Evolutionary conservation across 1,140 invertebrate genomes (phyloP), one percentile per base, ranked within the genome.

Genomic region (Drosophila jambulina): DNA sequence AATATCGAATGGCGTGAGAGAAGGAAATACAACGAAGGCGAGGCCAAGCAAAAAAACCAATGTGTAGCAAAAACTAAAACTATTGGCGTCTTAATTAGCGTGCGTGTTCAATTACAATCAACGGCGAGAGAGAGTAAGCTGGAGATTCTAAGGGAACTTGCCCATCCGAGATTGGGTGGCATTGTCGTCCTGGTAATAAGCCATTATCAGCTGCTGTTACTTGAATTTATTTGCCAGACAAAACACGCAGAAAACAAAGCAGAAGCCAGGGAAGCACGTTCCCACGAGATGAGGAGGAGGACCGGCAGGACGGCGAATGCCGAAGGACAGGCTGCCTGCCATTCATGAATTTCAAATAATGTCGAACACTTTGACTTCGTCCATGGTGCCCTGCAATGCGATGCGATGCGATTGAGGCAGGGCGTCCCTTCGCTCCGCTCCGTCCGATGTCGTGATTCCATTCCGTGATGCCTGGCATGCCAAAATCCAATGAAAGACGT

Each of bases 281-380:
- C 43, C 38, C 34, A 34, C 0, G 21, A 9, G 38, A 27, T 32
- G 40, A 7, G 36, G 27, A 36, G 42, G 54, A 43, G 12, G 27
- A 59, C 42, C 21, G 29, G 21, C 45, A 58, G 34, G n/a, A 56
- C 34, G 46, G 38, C 59, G 60, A 59, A 32, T 61, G 65, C 34
- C 63, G 48, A 32, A 60, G 64, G 53, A 83, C 46, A 64, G 78
- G 82, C 83, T 85, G 78, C 74, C 83, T 85, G 78, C 74, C 85
- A 81, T 87, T 88, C 85, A 88, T 88, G 85, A 88, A 88, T 88
- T 88, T 88, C 84, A 88, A 88, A 88, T 88, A 90, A 88, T 88
- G 85, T 85, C 85, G 85, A 88, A 88, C 85, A 90, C 84, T 88
- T 90, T 88, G 85, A 84, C 85, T 88, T 90, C 72, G 85, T 84